Evolutionary conservation across 2,797 vertebrate species (phyloP), one percentile per base, ranked within the genome.

Genomic region (Erithacus rubecula): DNA sequence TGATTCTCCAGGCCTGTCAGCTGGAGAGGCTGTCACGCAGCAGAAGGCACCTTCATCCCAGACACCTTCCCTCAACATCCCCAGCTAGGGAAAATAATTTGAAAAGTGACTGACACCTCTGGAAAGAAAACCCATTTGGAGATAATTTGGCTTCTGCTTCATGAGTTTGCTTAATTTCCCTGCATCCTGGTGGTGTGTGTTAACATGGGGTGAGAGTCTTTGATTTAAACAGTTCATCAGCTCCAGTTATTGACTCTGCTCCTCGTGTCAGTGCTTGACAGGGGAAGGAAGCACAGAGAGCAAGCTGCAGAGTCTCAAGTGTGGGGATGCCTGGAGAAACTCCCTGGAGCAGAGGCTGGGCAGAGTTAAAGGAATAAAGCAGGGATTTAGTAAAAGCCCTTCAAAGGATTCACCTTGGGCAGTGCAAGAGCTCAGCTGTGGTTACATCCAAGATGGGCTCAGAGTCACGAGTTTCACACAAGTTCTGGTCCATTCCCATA

Each of bases 11-110:
- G 86, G 94, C 37, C 80, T 77, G 72, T 90, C 91, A 90, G 86
- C 80, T 62, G 83, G 63, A 78, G 55, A 86, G 55, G 65, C 83
- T 95, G 85, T 88, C 83, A 81, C 49, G n/a, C 22, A 56, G 86
- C 83, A 95, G 83, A 83, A 91, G 72, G 80, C 74, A 60, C 80
- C 88, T 82, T 83, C 46, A 71, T 83, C 83, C 88, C 62, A 86
- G 89, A 68, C 1, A 0, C 68, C 86, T 91, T 86, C 74, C 77
- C 75, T 82, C 83, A 37, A 76, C 92, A 71, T 44, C 39, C 46
- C 55, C 74, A 89, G 59, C 70, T 8, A 90, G 63, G 36, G 67
- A 79, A 92, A 94, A 88, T 62, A 46, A 93, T 84, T 46, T 82
- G 55, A 87, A 59, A 88, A 87, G 51, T 89, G 90, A 94, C 79